A percentile compares a stretch with the other conserved stretches of the same genome.
Evolutionary conservation across 2,797 vertebrate genomes (phyloP).

Genomic region (Eidolon dupreanum): DNA sequence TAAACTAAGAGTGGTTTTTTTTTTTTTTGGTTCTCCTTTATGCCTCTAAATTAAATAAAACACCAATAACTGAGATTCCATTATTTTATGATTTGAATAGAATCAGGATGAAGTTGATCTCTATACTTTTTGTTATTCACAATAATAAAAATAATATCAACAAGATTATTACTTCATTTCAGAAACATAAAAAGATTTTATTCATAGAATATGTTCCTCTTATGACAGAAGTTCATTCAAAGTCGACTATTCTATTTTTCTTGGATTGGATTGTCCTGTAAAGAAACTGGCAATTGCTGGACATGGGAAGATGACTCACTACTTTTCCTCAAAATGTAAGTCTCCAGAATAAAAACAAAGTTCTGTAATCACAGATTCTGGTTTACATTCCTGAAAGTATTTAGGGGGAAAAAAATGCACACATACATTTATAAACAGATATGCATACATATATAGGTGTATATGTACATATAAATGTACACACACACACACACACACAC

Average conservation of each 20-base stretch:
- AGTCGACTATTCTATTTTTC: background rate
- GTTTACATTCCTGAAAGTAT: background rate
- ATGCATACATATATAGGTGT: background rate
- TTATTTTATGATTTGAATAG: background rate
- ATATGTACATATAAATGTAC: no score
- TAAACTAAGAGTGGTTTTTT: background rate
- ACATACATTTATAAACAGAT: no score
- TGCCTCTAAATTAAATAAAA: background rate
- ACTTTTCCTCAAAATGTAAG: background rate
- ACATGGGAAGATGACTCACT: background rate
- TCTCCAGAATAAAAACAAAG: background rate
- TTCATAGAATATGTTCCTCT: background rate
- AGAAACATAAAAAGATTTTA: background rate
- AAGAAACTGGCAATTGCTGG: fast-evolving
- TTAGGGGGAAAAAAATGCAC: background rate
- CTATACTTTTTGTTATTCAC: background rate
- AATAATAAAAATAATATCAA: background rate
- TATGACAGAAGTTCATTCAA: slow-evolving; percentile 18
- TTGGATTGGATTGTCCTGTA: slow-evolving; percentile 30
- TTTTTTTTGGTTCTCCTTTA: background rate
- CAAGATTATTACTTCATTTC: background rate
- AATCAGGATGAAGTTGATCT: background rate
- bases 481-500: background rate
- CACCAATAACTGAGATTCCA: background rate
- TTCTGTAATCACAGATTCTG: background rate